phyloP scores from a whole-genome alignment of 2,888 invertebrate species.

The Cetonia aurata region DNA sequence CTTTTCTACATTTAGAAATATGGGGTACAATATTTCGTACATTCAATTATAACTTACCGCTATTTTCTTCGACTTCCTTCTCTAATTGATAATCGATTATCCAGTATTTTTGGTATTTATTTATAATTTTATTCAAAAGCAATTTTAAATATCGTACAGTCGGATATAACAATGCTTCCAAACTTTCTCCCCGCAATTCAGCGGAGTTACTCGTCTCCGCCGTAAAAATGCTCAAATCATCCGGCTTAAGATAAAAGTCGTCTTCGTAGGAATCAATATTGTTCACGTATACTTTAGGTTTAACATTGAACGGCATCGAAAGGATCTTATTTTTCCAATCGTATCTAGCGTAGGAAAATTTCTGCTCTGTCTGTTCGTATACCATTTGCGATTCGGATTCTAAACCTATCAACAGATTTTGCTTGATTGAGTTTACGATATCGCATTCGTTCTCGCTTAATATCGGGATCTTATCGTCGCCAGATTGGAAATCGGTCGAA shows the following conservation, averaged over 20 bases:
- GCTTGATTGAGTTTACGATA: conserved; percentile 42
- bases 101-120: conserved; percentile 61
- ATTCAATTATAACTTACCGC: conserved; percentile 1
- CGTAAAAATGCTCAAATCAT: conserved; percentile 40
- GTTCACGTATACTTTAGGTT: conserved; percentile 20
- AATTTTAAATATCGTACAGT: conserved; percentile 52
- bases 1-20: not conserved
- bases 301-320: conserved; percentile 51
- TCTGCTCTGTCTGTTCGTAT: conserved; percentile 35
- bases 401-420: conserved; percentile 39
- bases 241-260: conserved; percentile 40
- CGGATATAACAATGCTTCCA: conserved; percentile 41
- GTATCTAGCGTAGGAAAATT: conserved; percentile 21
- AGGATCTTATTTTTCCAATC: conserved; percentile 56
- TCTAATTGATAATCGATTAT: conserved; percentile 59
- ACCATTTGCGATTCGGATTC: conserved; percentile 41
- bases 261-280: conserved; percentile 27
- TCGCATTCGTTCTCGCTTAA: conserved; percentile 30
- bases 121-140: conserved; percentile 59
- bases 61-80: conserved; percentile 44
- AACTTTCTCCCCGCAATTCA: conserved; percentile 25
- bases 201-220: conserved; percentile 20
- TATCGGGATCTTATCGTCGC: conserved; percentile 16
- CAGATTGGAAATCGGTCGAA: not conserved
- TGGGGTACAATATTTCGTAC: too few relatives aligned